A percentile compares a stretch with the other conserved stretches of the same genome.
Evolutionary conservation across 2,888 invertebrate species (phyloP).

Genomic region (Hofmannophila pseudospretella): DNA sequence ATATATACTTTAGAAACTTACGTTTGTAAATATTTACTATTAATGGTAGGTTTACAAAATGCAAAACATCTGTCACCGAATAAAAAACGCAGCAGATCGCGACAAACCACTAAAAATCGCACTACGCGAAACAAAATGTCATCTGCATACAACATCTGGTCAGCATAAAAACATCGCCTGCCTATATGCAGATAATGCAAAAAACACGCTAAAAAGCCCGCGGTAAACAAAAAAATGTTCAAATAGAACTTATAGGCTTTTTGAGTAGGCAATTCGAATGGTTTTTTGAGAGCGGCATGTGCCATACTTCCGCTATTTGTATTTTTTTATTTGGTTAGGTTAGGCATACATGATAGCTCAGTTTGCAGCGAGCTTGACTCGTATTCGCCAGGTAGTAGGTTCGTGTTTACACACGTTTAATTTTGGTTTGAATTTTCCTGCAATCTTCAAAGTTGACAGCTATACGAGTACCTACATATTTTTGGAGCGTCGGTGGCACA

Average conservation of each 20-base stretch:
- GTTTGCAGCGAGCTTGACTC: too few relatives aligned
- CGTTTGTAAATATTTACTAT: too few relatives aligned
- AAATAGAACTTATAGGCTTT: conserved; percentile 47
- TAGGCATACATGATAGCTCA: too few relatives aligned
- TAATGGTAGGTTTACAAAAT: too few relatives aligned
- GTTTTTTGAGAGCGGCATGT: conserved; percentile 57
- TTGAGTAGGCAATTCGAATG: conserved; percentile 38
- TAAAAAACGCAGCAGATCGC: conserved; percentile 44
- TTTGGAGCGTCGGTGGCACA: too few relatives aligned
- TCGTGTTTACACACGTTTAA: too few relatives aligned
- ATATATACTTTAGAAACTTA: too few relatives aligned
- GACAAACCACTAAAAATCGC: conserved; percentile 71
- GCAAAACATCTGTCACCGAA: conserved; percentile 67
- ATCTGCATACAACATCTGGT: conserved; percentile 76
- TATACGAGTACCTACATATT: too few relatives aligned
- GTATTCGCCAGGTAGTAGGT: too few relatives aligned
- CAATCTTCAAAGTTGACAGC: too few relatives aligned
- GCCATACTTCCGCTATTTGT: conserved; percentile 52
- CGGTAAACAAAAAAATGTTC: conserved; percentile 27
- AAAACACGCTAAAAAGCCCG: conserved; percentile 63
- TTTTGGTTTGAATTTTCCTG: too few relatives aligned
- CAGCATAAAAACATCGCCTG: conserved; percentile 51
- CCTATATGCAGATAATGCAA: conserved; percentile 48
- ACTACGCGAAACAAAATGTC: conserved; percentile 63
- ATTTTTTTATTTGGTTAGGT: neutral